Base-by-base conservation (phyloP, 2,797 vertebrate genomes). In the Trachops cirrhosus region DNA sequence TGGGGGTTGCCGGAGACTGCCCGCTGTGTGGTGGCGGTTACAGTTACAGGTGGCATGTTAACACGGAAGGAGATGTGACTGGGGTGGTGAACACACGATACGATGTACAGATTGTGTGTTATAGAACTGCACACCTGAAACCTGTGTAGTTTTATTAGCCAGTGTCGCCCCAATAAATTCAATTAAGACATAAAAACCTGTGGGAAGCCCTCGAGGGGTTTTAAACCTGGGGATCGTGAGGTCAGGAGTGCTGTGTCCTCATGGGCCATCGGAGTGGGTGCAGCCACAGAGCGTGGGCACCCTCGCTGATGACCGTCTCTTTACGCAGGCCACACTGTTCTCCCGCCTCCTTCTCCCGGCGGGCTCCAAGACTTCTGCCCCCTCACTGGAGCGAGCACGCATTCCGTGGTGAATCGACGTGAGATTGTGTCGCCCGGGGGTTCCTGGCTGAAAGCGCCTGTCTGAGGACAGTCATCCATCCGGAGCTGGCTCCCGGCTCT, bases 11-110 rank as follows among this genome's bases (percentile, higher is more conserved):
- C 11, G 16, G 26, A 21, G 41, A 6, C 39, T 64, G 22, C 52
- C 0, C 16, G 5, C 46, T 0, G 7, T 15, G 21, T 7, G 39
- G 46, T 9, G 19, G 1, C 7, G 15, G 16, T 41, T 2, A 2
- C 48, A 34, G 7, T 12, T 24, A 22, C 11, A 39, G 84, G 11
- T 21, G 54, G 62, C 16, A 41, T 57, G 34, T 46, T 87, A 14
- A 70, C n/a, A 39, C 5, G 29, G 59, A 32, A 62, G 59, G 26
- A 62, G 59, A 32, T 4, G 29, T 32, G 29, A 5, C 59, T 6
- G 59, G 59, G 12, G 29, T 32, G 59, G 59, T 62, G 59, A 32
- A 62, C 59, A 62, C 14, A 16, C 14, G 2, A 5, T 32, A 26
- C 29, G 2, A 16, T 15, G 5, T 15, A 5, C 29, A 32, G 59